These are phyloP conservation scores for Perdita meconis DNA, from an alignment of 2,888 invertebrate genomes.

Conservation along the genomic window DNA sequence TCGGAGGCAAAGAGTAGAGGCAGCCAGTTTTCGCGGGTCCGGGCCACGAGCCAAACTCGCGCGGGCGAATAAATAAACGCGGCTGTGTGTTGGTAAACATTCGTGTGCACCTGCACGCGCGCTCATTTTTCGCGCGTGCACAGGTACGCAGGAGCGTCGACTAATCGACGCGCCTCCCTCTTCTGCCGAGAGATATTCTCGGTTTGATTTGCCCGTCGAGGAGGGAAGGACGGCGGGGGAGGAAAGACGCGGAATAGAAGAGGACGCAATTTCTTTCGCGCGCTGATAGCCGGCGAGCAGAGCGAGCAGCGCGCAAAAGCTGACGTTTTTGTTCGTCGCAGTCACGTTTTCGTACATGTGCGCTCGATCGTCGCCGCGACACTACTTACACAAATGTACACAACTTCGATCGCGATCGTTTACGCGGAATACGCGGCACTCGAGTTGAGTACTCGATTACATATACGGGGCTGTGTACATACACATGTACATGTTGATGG, in stretches of 20 bases:
- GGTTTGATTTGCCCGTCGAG: not conserved
- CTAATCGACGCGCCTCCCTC: not conserved
- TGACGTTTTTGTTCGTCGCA: conserved; percentile 33
- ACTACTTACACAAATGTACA: too few species aligned
- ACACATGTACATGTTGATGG: too few species aligned
- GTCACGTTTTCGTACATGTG: conserved; percentile 64
- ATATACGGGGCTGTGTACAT: too few species aligned
- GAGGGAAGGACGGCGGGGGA: too few species aligned
- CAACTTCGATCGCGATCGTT: conserved; percentile 16
- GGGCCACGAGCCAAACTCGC: conserved; percentile 71
- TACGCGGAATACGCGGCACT: conserved; percentile 7
- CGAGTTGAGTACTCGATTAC: too few species aligned
- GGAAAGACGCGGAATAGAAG: not conserved
- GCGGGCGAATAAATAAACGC: conserved; percentile 75
- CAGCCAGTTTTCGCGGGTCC: conserved; percentile 61
- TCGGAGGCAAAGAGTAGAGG: conserved; percentile 45
- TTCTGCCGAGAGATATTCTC: conserved; percentile 11
- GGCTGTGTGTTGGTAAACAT: conserved; percentile 55
- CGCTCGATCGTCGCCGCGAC: conserved; percentile 1
- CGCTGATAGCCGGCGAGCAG: conserved; percentile 2
- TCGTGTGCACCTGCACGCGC: conserved; percentile 30
- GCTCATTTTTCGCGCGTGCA: not conserved
- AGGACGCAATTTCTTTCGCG: conserved; percentile 5
- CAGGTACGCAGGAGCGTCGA: conserved; percentile 19
- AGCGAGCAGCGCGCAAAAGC: conserved; percentile 31